Conservation (phyloP, 2,113 vertebrate species). For the Smithornis capensis region DNA sequence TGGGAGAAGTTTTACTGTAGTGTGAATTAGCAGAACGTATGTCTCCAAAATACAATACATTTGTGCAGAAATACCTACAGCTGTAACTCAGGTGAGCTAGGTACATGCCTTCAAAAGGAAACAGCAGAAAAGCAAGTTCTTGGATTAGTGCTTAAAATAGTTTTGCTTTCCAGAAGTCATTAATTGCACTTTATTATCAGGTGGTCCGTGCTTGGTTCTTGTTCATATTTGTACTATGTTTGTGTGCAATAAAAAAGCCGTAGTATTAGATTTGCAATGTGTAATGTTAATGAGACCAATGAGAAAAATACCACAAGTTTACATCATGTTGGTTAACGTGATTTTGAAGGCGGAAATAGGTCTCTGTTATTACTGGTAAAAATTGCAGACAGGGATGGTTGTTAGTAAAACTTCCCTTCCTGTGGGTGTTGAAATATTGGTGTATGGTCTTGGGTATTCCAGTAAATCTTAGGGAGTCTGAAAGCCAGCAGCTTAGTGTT, state of each 20-base stretch:
- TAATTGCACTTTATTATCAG: background rate
- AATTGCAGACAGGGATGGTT: background rate
- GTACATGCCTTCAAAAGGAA: background rate
- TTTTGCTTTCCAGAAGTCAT: background rate
- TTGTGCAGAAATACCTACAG: background rate
- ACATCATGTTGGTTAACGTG: background rate
- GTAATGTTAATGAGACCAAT: background rate
- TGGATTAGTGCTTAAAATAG: background rate
- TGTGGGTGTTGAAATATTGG: background rate
- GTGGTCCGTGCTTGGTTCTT: background rate
- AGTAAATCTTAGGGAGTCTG: background rate
- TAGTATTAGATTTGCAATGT: background rate
- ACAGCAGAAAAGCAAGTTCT: background rate
- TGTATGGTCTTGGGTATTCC: background rate
- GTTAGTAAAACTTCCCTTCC: background rate
- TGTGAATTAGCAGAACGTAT: background rate
- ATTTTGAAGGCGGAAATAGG: background rate
- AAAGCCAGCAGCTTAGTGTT: background rate
- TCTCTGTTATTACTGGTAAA: background rate
- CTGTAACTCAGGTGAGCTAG: background rate
- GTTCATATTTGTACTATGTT: background rate
- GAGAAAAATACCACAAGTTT: background rate
- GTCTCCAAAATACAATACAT: background rate
- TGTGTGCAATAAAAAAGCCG: background rate
- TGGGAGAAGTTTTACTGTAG: background rate